A percentile compares a stretch with the other conserved stretches of the same genome.
Conservation (phyloP, 1,140 invertebrate species). For the Hycleus cichorii region DNA sequence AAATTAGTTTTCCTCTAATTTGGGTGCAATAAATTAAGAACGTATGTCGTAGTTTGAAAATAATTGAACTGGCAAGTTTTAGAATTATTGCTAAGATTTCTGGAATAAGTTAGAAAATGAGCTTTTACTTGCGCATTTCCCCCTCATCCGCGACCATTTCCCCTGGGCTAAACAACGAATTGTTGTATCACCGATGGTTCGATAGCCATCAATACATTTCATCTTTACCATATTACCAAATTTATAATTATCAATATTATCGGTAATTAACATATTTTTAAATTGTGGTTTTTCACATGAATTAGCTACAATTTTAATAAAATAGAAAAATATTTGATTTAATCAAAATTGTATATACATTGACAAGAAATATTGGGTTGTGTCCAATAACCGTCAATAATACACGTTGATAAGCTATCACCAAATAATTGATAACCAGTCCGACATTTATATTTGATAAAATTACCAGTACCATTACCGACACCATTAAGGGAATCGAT, state of each 20-base stretch:
- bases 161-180: constrained; percentile 45
- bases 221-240: constrained; percentile 44
- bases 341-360: constrained; percentile 23
- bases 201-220: constrained; percentile 45
- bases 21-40: no score
- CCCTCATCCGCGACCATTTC: constrained; percentile 48
- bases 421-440: constrained; percentile 41
- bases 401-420: constrained; percentile 37
- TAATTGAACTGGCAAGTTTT: no score
- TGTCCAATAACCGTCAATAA: constrained; percentile 44
- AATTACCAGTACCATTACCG: constrained; percentile 25
- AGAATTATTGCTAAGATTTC: no score
- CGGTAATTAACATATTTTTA: constrained; percentile 22
- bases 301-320: constrained; percentile 30
- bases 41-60: no score
- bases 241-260: constrained; percentile 29
- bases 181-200: constrained; percentile 44
- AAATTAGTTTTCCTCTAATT: no score
- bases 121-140: constrained; percentile 43
- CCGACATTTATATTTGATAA: constrained; percentile 41
- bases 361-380: constrained; percentile 39
- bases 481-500: constrained; percentile 28
- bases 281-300: constrained; percentile 35
- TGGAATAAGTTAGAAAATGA: no score
- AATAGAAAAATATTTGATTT: not conserved